Evolutionary conservation across 1,140 invertebrate species (phyloP).

Genomic region (Epicauta chinensis): DNA sequence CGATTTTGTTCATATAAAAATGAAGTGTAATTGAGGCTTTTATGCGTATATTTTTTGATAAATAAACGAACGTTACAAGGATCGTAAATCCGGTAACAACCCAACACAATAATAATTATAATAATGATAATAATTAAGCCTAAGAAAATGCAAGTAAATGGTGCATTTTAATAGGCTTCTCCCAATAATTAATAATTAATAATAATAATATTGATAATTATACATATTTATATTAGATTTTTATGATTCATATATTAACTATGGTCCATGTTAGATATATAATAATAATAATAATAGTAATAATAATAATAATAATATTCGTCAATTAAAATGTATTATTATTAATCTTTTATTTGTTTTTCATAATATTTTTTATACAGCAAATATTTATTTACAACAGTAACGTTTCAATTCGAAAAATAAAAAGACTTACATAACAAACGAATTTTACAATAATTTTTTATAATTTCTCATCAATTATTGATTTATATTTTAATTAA

Average conservation of each 20-base stretch:
- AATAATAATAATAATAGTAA: constrained; percentile 14
- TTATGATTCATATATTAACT: constrained; percentile 11
- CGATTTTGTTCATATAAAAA: too few relatives aligned
- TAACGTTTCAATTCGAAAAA: constrained; percentile 18
- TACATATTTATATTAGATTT: constrained; percentile 1
- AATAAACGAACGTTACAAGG: constrained; percentile 22
- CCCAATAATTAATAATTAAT: constrained; percentile 5
- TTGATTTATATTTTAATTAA: constrained; percentile 1
- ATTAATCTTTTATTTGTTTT: too few relatives aligned
- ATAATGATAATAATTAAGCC: constrained; percentile 7
- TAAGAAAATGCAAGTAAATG: constrained; percentile 17
- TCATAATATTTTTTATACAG: constrained; percentile 20
- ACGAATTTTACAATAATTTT: constrained; percentile 23
- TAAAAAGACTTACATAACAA: constrained; percentile 1
- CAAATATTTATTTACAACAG: constrained; percentile 26
- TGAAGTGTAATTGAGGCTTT: constrained; percentile 10
- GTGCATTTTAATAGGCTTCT: constrained; percentile 14
- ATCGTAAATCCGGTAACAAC: constrained; percentile 20
- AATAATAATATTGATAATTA: constrained; percentile 2
- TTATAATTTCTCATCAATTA: constrained; percentile 4
- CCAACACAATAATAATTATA: constrained; percentile 5
- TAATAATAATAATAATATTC: constrained; percentile 9
- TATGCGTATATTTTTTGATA: constrained; percentile 23
- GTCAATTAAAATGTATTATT: too few relatives aligned
- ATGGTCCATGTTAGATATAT: constrained; percentile 28